These are phyloP conservation scores for Geodia barretti DNA, from an alignment of 37 sponge, comb jelly and placozoan genomes.

Conservation along the genomic window DNA sequence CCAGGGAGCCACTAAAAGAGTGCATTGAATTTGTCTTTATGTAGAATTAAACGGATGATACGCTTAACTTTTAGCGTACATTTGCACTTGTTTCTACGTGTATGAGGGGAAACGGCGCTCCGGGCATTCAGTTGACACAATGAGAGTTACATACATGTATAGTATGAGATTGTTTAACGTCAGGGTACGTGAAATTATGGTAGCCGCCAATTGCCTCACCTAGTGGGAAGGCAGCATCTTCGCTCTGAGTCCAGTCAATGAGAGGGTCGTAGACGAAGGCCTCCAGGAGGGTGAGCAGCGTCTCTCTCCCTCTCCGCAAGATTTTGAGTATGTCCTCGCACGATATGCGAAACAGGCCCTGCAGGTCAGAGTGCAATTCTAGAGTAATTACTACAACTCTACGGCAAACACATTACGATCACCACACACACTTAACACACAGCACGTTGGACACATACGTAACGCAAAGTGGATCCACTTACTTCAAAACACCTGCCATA, in stretches of 20 bases:
- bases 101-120: no score
- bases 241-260: constrained; percentile 96
- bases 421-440: background rate
- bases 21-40: no score
- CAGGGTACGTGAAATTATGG: background rate
- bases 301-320: constrained; percentile 86
- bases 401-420: background rate
- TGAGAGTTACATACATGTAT: background rate
- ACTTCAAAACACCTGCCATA: no score
- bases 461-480: no score
- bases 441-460: background rate
- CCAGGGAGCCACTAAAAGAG: background rate
- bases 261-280: constrained; percentile 98
- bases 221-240: constrained; percentile 89
- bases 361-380: no score
- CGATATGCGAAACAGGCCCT: constrained; percentile 93
- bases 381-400: no score
- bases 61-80: no score
- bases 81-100: no score
- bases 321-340: constrained; percentile 92
- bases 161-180: background rate
- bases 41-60: no score
- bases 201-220: background rate
- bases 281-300: constrained; percentile 90
- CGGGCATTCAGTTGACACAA: no score